Evolutionary conservation across 2,888 invertebrate genomes (phyloP).

Genomic region (Erpobdella octoculata): DNA sequence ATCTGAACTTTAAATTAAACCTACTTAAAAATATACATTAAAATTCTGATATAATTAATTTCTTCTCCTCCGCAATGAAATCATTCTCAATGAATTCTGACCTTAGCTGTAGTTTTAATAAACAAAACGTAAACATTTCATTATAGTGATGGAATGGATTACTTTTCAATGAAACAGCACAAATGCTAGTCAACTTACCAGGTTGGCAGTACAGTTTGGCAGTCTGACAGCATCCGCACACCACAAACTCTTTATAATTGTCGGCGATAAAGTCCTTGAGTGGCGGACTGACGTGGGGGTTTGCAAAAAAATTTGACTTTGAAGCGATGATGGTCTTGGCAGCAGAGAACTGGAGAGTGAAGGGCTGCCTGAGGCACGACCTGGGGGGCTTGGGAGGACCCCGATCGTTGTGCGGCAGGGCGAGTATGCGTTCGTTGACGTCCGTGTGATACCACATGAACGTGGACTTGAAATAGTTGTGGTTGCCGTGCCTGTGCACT

Average conservation of each 20-base stretch:
- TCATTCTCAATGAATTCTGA: no score
- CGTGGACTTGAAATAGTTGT: slow-evolving; percentile 55
- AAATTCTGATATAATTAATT: no score
- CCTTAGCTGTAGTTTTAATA: no score
- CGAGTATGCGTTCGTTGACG: slow-evolving; percentile 52
- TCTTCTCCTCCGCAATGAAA: no score
- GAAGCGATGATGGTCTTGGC: slow-evolving; percentile 51
- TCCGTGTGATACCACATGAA: slow-evolving; percentile 56
- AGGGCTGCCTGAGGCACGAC: slow-evolving; percentile 34
- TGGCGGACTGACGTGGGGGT: slow-evolving; percentile 46
- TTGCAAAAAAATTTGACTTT: slow-evolving; percentile 51
- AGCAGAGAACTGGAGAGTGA: slow-evolving; percentile 49
- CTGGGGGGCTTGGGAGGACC: neutral
- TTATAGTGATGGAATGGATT: neutral
- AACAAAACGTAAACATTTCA: no score
- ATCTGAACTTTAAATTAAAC: no score
- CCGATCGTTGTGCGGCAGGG: slow-evolving; percentile 27
- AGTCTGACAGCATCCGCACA: slow-evolving; percentile 51
- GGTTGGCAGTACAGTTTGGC: slow-evolving; percentile 45
- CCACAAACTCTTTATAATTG: slow-evolving; percentile 51
- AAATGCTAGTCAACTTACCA: slow-evolving; percentile 41
- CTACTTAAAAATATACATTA: no score
- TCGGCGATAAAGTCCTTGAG: slow-evolving; percentile 52
- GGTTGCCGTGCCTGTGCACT: slow-evolving; percentile 55
- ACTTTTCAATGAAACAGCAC: neutral